These are phyloP conservation scores for Tadarida brasiliensis DNA, from an alignment of 2,797 vertebrate species.

Conservation along the genomic window DNA sequence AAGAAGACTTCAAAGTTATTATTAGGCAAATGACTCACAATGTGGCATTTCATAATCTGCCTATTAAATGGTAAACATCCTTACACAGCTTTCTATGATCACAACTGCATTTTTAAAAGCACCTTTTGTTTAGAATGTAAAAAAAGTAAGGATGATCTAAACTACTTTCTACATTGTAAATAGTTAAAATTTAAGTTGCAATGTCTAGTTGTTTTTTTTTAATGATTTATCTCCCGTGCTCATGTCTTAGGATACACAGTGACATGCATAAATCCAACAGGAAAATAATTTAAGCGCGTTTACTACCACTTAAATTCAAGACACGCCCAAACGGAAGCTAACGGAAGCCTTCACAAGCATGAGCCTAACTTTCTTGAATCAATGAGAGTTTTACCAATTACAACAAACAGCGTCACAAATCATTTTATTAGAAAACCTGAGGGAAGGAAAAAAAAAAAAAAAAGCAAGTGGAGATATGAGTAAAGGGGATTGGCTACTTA, in stretches of 20 bases:
- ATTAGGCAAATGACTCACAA: neutral
- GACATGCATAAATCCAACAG: neutral
- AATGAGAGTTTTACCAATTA: neutral
- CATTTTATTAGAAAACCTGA: neutral
- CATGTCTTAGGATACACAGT: neutral
- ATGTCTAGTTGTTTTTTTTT: neutral
- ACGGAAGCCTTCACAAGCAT: neutral
- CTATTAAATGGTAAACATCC: neutral
- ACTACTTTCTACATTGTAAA: neutral
- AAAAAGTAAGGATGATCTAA: neutral
- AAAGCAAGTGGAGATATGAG: neutral
- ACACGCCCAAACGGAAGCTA: neutral
- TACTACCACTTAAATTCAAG: neutral
- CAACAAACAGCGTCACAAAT: neutral
- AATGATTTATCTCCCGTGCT: neutral
- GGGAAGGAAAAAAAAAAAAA: neutral
- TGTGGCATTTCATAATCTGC: neutral
- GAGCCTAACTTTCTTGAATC: neutral
- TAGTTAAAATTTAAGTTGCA: neutral
- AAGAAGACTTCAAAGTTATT: slow-evolving; percentile 41
- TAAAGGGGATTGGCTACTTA: neutral
- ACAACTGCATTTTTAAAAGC: neutral
- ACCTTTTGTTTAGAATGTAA: neutral
- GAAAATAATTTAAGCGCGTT: neutral
- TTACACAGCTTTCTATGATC: neutral